Evolutionary conservation across 2,797 vertebrate genomes (phyloP).

Genomic region (Craterocephalus amniculus): DNA sequence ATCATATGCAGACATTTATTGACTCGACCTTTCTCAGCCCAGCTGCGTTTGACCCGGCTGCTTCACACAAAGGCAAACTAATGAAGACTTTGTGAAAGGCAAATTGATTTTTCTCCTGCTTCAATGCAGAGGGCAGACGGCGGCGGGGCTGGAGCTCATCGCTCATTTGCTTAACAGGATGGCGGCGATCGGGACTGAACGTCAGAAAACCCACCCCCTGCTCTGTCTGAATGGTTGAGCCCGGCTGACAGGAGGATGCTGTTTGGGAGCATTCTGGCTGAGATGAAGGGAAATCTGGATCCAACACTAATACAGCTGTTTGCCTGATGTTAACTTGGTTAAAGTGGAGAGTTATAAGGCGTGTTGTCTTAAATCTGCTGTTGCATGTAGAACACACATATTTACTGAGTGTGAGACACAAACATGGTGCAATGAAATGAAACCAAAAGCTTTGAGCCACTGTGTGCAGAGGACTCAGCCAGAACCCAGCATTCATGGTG

Average conservation of each 20-base stretch:
- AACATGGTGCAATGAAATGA: too few relatives aligned
- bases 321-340: background rate
- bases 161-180: conserved; percentile 67
- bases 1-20: conserved; percentile 49
- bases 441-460: too few relatives aligned
- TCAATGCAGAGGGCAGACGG: conserved; percentile 23
- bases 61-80: conserved; percentile 74
- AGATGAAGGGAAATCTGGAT: conserved; percentile 23
- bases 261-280: conserved; percentile 27
- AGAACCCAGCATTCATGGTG: too few relatives aligned
- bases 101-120: conserved; percentile 67
- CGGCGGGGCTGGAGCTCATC: conserved; percentile 44
- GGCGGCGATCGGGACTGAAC: conserved; percentile 49
- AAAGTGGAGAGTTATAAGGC: background rate
- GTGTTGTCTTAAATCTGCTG: too few relatives aligned
- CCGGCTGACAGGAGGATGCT: conserved; percentile 11
- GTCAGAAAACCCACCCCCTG: conserved; percentile 25
- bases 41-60: conserved; percentile 67
- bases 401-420: background rate
- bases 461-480: too few relatives aligned
- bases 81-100: conserved; percentile 78
- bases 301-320: background rate
- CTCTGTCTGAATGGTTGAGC: conserved; percentile 31
- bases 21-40: conserved; percentile 64
- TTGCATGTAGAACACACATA: background rate